Evolutionary conservation across 2,888 invertebrate genomes (phyloP).

Genomic region (Rhamnusium bicolor): DNA sequence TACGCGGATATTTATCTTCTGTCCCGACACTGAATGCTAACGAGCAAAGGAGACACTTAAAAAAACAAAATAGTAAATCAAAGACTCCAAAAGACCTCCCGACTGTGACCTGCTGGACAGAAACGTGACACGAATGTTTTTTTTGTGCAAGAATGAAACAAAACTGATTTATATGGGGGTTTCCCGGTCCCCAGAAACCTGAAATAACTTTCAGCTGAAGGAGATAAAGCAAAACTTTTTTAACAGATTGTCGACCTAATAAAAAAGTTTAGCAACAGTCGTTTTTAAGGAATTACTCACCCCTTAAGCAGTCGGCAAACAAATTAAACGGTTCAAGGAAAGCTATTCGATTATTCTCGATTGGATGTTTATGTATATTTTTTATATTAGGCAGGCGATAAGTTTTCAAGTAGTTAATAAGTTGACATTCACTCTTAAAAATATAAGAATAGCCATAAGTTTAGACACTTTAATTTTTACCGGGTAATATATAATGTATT

Average conservation of each 20-base stretch:
- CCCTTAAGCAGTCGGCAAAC: too few relatives aligned
- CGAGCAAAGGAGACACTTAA: background rate
- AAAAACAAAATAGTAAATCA: conserved; percentile 2
- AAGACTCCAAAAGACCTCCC: background rate
- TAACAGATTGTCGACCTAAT: conserved; percentile 1
- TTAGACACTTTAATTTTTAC: too few relatives aligned
- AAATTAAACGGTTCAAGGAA: background rate
- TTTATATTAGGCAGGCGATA: background rate
- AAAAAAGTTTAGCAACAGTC: conserved; percentile 10
- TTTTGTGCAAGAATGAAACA: conserved; percentile 10
- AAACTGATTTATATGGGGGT: conserved; percentile 11
- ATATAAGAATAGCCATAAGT: too few relatives aligned
- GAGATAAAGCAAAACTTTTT: conserved; percentile 18
- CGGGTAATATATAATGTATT: too few relatives aligned
- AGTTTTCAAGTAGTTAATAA: background rate
- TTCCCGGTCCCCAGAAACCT: background rate
- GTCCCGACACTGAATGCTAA: background rate
- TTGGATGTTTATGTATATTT: background rate
- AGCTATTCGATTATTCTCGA: background rate
- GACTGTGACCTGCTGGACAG: background rate
- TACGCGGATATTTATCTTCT: background rate
- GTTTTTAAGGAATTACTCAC: background rate
- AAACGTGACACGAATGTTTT: conserved; percentile 12
- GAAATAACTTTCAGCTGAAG: background rate
- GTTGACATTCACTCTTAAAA: too few relatives aligned